phyloP scores from a whole-genome alignment of 2,797 vertebrate genomes.

The Coregonus sp. region DNA sequence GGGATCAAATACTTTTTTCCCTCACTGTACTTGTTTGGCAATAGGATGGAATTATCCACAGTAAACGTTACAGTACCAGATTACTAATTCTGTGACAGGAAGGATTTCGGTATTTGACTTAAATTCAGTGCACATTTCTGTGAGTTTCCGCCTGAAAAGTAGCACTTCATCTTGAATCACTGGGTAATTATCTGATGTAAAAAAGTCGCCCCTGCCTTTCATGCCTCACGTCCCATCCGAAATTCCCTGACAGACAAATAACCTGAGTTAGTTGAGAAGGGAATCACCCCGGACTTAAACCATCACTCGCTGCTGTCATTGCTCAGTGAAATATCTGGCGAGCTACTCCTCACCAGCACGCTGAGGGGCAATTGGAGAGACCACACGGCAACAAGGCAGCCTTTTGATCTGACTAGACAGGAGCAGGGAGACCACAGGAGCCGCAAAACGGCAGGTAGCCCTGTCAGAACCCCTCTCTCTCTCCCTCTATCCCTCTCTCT shows the following conservation, averaged over 20 bases:
- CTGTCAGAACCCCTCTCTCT: constrained; percentile 50
- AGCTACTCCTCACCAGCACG: constrained; percentile 35
- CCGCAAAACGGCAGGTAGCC: constrained; percentile 42
- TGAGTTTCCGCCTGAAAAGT: constrained; percentile 58
- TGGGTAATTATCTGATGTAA: constrained; percentile 70
- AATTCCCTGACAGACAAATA: constrained; percentile 72
- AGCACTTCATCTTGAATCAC: constrained; percentile 72
- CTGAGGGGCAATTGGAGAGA: constrained; percentile 70
- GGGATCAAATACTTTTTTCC: too few species aligned
- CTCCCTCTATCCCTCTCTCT: constrained; percentile 29
- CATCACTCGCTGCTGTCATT: constrained; percentile 65
- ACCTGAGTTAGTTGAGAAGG: constrained; percentile 53
- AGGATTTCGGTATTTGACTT: constrained; percentile 56
- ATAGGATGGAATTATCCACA: constrained; percentile 38
- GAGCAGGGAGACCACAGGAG: constrained; percentile 69
- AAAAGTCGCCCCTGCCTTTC: constrained; percentile 54
- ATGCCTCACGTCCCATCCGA: constrained; percentile 67
- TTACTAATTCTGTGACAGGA: constrained; percentile 51
- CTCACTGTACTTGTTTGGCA: constrained; percentile 20
- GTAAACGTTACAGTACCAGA: constrained; percentile 22
- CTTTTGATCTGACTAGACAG: constrained; percentile 74
- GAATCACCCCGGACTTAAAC: constrained; percentile 65
- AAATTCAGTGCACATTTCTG: constrained; percentile 60
- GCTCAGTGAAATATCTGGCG: constrained; percentile 5
- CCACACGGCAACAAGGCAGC: constrained; percentile 71